phyloP scores from a whole-genome alignment of 2,113 vertebrate species.

The Ciconia boyciana region DNA sequence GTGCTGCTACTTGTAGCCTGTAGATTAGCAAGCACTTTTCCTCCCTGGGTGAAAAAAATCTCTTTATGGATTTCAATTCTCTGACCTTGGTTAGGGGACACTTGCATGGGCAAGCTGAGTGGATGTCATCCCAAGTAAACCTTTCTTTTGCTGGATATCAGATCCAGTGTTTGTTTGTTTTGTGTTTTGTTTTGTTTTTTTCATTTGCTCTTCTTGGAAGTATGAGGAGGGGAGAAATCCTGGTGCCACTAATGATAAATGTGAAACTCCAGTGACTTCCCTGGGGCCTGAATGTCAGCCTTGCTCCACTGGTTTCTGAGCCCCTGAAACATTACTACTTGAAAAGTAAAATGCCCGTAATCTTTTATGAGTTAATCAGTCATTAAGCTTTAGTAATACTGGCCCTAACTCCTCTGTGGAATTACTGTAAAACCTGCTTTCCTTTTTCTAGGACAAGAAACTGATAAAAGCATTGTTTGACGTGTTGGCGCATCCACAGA shows the following conservation, averaged over 20 bases:
- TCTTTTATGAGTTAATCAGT: neutral
- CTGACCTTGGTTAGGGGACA: neutral
- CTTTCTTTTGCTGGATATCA: neutral
- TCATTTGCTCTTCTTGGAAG: neutral
- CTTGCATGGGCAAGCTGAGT: neutral
- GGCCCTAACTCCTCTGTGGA: neutral
- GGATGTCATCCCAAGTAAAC: neutral
- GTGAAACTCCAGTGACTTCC: neutral
- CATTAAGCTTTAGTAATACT: neutral
- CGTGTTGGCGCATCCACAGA: conserved; percentile 95
- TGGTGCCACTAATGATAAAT: neutral
- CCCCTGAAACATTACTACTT: neutral
- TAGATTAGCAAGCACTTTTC: neutral
- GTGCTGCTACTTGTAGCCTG: neutral
- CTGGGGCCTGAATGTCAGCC: neutral
- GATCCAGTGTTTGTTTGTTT: neutral
- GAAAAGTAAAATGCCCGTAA: neutral
- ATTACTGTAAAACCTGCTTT: conserved; percentile 27
- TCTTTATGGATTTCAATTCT: neutral
- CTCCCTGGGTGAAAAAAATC: rapidly evolving
- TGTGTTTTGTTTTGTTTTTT: neutral
- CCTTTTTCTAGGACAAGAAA: conserved; percentile 91
- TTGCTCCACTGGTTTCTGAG: neutral
- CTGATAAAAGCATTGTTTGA: conserved; percentile 97
- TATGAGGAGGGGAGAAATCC: neutral